Evolutionary conservation across 2,797 vertebrate species (phyloP).

Genomic region (Percopsis omiscomaycus): DNA sequence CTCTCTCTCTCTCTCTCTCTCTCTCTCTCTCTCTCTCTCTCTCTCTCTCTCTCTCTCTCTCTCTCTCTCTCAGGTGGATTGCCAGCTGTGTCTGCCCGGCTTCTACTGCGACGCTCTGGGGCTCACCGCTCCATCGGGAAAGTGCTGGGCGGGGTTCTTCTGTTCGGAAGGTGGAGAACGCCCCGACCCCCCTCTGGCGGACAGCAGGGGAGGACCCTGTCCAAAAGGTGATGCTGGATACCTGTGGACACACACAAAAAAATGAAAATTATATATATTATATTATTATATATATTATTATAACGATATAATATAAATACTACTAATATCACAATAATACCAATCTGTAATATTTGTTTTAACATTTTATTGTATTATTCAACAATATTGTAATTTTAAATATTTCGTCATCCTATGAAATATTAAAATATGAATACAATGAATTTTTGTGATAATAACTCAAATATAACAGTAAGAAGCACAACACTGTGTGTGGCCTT

Average conservation of each 20-base stretch:
- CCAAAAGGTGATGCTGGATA: constrained; percentile 76
- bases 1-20: too few relatives aligned
- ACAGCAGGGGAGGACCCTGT: constrained; percentile 78
- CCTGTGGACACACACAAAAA: background rate
- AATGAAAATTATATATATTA: too few relatives aligned
- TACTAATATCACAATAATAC: too few relatives aligned
- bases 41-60: background rate
- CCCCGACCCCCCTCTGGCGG: constrained; percentile 68
- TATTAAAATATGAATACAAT: too few relatives aligned
- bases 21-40: too few relatives aligned
- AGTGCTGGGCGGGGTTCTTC: constrained; percentile 84
- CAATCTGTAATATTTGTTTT: too few relatives aligned
- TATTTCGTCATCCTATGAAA: too few relatives aligned
- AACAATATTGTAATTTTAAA: too few relatives aligned
- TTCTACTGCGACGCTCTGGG: constrained; percentile 77
- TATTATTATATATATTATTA: too few relatives aligned
- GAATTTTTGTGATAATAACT: too few relatives aligned
- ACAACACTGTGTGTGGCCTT: background rate
- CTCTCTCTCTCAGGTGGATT: constrained; percentile 70
- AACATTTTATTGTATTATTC: too few relatives aligned
- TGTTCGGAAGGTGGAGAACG: constrained; percentile 72
- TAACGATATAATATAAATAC: too few relatives aligned
- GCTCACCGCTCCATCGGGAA: constrained; percentile 75
- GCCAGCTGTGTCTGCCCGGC: constrained; percentile 78
- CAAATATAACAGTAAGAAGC: background rate